Evolutionary conservation across 2,113 vertebrate species (phyloP).

Genomic region (Gymnocephalus cernua): DNA sequence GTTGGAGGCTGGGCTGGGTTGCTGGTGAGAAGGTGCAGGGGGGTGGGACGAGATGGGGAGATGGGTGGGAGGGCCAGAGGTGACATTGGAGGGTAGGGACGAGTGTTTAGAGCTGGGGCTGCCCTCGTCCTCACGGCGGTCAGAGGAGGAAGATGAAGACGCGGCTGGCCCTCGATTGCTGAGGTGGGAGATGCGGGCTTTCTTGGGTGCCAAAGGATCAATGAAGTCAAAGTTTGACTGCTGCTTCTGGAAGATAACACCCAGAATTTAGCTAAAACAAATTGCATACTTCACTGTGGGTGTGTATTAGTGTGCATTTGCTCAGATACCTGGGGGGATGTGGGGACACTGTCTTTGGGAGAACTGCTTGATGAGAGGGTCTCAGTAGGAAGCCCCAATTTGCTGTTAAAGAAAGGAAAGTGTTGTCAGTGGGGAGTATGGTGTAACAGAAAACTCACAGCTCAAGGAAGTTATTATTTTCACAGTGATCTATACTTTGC

Average conservation of each 20-base stretch:
- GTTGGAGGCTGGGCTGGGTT: conserved; percentile 85
- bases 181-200: conserved; percentile 89
- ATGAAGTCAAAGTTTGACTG: conserved; percentile 84
- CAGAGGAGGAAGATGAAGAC: conserved; percentile 69
- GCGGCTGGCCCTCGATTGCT: conserved; percentile 80
- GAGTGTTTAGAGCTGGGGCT: conserved; percentile 62
- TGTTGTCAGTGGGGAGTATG: background rate
- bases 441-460: background rate
- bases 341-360: conserved; percentile 78
- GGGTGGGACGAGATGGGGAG: conserved; percentile 83
- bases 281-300: background rate
- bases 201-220: conserved; percentile 88
- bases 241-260: conserved; percentile 83
- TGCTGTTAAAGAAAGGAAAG: conserved; percentile 68
- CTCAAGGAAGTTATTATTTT: background rate
- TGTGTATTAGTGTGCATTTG: background rate
- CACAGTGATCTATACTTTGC: background rate
- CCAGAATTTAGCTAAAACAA: background rate
- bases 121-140: conserved; percentile 81
- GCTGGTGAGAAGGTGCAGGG: conserved; percentile 77
- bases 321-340: conserved; percentile 78
- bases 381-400: conserved; percentile 81
- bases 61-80: conserved; percentile 72
- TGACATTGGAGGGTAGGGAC: conserved; percentile 64
- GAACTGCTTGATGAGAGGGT: conserved; percentile 76